Conservation (phyloP, 2,888 invertebrate genomes). For the Cynaeus angustus region DNA sequence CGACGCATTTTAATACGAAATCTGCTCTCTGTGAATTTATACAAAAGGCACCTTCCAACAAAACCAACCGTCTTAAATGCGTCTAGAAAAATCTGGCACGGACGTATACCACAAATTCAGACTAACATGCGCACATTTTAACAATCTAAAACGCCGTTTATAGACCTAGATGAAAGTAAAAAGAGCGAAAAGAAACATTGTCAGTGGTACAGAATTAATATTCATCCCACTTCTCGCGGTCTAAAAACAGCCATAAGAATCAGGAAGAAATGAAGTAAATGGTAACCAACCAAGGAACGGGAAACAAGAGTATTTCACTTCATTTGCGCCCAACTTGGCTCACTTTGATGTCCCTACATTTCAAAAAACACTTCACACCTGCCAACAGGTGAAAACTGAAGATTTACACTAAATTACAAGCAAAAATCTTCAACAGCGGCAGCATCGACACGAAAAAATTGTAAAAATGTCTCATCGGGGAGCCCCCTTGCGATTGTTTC, state of each 20-base stretch:
- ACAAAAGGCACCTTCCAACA: conserved; percentile 11
- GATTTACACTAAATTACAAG: conserved; percentile 16
- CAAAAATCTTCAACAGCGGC: conserved; percentile 29
- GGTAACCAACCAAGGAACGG: no score
- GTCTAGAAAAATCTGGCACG: conserved; percentile 9
- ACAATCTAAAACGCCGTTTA: neutral
- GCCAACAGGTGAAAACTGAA: no score
- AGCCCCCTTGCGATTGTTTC: conserved; percentile 9
- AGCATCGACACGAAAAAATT: conserved; percentile 27
- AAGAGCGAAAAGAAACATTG: neutral
- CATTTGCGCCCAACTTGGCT: no score
- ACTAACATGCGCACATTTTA: neutral
- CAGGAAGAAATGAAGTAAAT: no score
- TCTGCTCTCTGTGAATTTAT: conserved; percentile 3
- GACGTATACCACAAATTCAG: conserved; percentile 13
- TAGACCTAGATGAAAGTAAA: neutral
- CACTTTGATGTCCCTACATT: no score
- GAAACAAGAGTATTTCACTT: no score
- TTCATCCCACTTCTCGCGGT: conserved; percentile 8
- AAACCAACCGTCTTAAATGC: conserved; percentile 5
- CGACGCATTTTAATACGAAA: neutral
- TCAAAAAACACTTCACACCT: no score
- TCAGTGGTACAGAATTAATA: no score
- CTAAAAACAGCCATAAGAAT: neutral
- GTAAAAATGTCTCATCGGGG: conserved; percentile 23